Conservation (phyloP, 1,140 invertebrate genomes). For the Scaptomyza pallida region DNA sequence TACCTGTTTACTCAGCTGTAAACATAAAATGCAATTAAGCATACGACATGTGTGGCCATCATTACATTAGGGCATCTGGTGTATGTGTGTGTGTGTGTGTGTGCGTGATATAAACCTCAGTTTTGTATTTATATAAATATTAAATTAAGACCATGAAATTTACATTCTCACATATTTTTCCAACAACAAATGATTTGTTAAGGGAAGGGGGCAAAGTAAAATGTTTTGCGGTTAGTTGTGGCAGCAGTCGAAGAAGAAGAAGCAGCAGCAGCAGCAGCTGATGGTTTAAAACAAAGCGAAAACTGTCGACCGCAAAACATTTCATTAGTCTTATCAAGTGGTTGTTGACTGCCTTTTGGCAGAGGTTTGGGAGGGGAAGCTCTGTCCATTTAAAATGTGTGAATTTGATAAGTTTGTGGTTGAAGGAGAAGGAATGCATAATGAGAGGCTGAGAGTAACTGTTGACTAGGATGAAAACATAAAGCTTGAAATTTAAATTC, state of each 20-base stretch:
- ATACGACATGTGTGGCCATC: constrained; percentile 58
- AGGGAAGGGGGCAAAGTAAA: constrained; percentile 5
- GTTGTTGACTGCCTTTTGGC: too few species aligned
- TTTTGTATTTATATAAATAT: constrained; percentile 38
- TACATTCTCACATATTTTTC: constrained; percentile 26
- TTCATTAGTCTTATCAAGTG: constrained; percentile 50
- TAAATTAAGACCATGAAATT: constrained; percentile 42
- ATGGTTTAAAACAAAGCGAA: constrained; percentile 4
- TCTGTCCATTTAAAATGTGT: constrained; percentile 8
- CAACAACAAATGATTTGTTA: not conserved
- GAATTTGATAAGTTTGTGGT: not conserved
- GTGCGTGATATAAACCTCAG: not conserved
- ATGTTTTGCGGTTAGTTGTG: constrained; percentile 35
- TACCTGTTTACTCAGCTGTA: constrained; percentile 25
- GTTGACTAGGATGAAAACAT: too few species aligned
- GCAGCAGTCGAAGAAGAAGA: too few species aligned
- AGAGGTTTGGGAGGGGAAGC: not conserved
- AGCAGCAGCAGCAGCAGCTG: too few species aligned
- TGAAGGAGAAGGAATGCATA: too few species aligned
- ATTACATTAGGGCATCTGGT: constrained; percentile 39
- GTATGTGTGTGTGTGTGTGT: too few species aligned
- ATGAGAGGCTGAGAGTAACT: too few species aligned
- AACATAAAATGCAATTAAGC: constrained; percentile 76
- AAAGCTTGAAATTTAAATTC: too few species aligned
- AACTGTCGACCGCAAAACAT: constrained; percentile 55